Evolutionary conservation across 2,888 invertebrate species (phyloP), one percentile per base, ranked within the genome.

Genomic region (Chrysolina oricalcia): DNA sequence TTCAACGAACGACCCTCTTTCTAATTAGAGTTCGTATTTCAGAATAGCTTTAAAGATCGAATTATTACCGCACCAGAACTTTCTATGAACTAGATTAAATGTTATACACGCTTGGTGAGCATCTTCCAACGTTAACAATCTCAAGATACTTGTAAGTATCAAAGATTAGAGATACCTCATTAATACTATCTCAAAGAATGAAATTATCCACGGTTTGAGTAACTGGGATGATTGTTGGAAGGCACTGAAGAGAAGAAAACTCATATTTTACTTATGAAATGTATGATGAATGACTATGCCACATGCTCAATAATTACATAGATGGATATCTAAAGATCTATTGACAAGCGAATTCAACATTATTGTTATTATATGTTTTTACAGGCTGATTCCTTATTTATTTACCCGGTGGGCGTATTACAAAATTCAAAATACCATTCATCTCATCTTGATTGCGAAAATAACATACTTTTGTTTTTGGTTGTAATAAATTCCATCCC

Each of bases 31-130:
- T 46, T 48, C 21, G 10, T 21, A 43, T 48, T 66, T n/a, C 27
- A 43, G 46, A 66, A 46, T 21, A 66, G 46, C 66, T 48, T 48
- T 66, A 66, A 27, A 46, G 66, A 66, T n/a, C 43, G 6, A 66
- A 66, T 66, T 43, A 65, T 65, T 43, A 46, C 15, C 48, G 23
- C 43, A 43, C 23, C 66, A 46, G 8, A 46, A 46, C 21, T 66
- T 66, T 66, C 66, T 66, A 66, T 27, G 66, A 35, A 59, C 35
- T 59, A 59, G 59, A 59, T 59, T 59, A 59, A 15, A 35, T 59
- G 15, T 27, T 59, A 15, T 23, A 15, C 27, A 27, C n/a, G 27
- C 35, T 59, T 27, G 2, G 6, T n/a, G 59, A 23, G 6, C 27
- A 59, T 59, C 27, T 27, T 59, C 27, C 13, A 5, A 53, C 19